Base-by-base conservation (phyloP, 2,113 vertebrate genomes). In the Ammodytes marinus region DNA sequence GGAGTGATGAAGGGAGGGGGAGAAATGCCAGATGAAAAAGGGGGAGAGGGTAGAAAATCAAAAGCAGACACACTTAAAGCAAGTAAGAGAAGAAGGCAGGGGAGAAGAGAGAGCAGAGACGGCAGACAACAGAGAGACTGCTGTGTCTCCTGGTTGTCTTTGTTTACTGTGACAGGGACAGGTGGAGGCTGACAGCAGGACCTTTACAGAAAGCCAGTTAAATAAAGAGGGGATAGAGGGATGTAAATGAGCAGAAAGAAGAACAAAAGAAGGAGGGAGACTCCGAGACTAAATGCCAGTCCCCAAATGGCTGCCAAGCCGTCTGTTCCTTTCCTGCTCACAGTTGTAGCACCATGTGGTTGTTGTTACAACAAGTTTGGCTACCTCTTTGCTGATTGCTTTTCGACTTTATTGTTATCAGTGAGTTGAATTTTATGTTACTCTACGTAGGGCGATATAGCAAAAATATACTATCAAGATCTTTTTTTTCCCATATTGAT, bases 171-270 rank as follows among this genome's bases (percentile, higher is more conserved):
- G 92, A 93, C 91, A 90, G 84, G 79, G 91, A 94, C 91, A 93
- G 91, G 91, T 93, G 91, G 89, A 92, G 88, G 85, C 84, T 92
- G 93, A 94, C 92, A 93, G 91, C 89, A 80, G 88, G 92, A 93
- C 91, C 93, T 93, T 94, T 94, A 89, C 91, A 84, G 65, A 86
- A 65, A 89, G 88, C 85, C 81, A 83, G 84, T 87, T 87, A 91
- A 93, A 93, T 90, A 90, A 89, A 91, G 90, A 87, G 47, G 60
- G 71, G 85, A 91, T 86, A 73, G 83, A 89, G 69, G 81, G 89
- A 89, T 91, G 90, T 80, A 92, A 91, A 93, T 86, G 74, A 90
- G 88, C 74, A 82, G 59, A 89, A 77, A 86, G 68, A 86, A 59
- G 77, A 92, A 90, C 87, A 92, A 92, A 91, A 89, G 91, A 85